Percentiles rank a stretch among this genome's conserved stretches.
phyloP scores from a whole-genome alignment of 2,888 invertebrate genomes.

The Venusia cambrica region DNA sequence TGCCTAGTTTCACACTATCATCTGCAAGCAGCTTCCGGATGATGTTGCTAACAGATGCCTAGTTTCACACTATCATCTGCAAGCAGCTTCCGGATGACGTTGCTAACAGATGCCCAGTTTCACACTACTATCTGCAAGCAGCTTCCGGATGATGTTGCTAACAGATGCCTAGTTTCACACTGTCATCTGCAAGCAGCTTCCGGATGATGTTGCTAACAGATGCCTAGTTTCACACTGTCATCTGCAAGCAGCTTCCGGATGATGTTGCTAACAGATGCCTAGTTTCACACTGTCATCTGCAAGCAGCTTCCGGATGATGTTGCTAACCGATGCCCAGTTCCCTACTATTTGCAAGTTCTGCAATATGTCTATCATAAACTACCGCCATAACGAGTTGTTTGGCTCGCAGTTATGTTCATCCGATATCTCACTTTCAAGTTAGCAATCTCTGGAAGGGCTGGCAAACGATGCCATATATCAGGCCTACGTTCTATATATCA shows the following conservation, averaged over 20 bases:
- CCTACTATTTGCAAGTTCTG: neutral
- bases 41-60: no score
- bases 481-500: constrained; percentile 44
- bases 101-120: no score
- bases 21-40: no score
- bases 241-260: constrained; percentile 3
- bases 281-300: neutral
- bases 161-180: no score
- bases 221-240: neutral
- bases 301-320: constrained; percentile 1
- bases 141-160: no score
- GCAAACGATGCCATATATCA: constrained; percentile 47
- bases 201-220: no score
- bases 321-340: neutral
- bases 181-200: no score
- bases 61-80: no score
- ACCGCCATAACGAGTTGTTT: constrained; percentile 13
- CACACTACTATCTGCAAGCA: no score
- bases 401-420: constrained; percentile 18
- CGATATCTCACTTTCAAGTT: constrained; percentile 31
- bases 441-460: constrained; percentile 36
- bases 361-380: constrained; percentile 2
- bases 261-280: neutral
- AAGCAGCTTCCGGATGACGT: no score
- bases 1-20: no score